phyloP scores from a whole-genome alignment of 1,140 invertebrate species.

The Conus betulinus region DNA sequence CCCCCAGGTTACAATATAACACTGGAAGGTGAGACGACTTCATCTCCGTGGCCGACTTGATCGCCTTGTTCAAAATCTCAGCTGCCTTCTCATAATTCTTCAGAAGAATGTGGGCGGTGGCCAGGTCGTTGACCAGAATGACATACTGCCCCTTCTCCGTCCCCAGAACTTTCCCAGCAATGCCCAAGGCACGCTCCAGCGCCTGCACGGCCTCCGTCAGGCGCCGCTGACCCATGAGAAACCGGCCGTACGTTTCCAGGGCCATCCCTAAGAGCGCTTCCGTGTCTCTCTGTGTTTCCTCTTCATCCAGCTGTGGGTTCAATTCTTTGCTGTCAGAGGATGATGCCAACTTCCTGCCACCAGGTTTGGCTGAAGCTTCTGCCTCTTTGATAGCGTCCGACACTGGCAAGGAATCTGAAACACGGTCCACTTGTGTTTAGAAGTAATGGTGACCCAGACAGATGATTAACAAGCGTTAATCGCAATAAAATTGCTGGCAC shows the following conservation, averaged over 20 bases:
- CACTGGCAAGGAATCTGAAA: background rate
- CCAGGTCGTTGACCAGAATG: conserved; percentile 88
- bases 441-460: too few relatives aligned
- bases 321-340: conserved; percentile 79
- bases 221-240: conserved; percentile 81
- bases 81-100: conserved; percentile 84
- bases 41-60: conserved; percentile 80
- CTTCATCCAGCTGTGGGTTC: conserved; percentile 71
- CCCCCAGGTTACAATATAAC: conserved; percentile 89
- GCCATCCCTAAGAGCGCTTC: conserved; percentile 83
- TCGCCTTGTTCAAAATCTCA: conserved; percentile 83
- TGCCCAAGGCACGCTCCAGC: conserved; percentile 83
- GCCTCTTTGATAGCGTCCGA: conserved; percentile 33
- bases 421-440: background rate
- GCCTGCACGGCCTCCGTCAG: conserved; percentile 81
- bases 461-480: too few relatives aligned
- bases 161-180: conserved; percentile 82
- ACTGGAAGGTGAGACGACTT: conserved; percentile 81
- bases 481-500: too few relatives aligned
- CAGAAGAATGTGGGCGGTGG: conserved; percentile 82
- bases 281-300: conserved; percentile 79
- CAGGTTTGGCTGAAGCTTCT: conserved; percentile 78
- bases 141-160: conserved; percentile 84
- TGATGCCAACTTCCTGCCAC: conserved; percentile 44
- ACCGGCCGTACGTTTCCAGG: conserved; percentile 88